Evolutionary conservation across 2,888 invertebrate species (phyloP).

Genomic region (Drosophila pseudotalamancana): DNA sequence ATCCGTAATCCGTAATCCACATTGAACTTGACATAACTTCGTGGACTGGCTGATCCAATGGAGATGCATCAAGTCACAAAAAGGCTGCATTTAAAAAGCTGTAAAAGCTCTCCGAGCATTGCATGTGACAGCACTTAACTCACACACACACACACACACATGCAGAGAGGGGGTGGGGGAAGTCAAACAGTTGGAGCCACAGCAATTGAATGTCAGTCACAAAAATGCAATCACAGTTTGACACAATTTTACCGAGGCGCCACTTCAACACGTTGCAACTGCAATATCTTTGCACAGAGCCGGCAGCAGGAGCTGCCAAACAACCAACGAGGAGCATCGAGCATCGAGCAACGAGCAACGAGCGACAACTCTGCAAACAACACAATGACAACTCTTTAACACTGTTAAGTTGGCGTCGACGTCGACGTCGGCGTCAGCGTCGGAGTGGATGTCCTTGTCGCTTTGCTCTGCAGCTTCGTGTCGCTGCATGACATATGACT

Average conservation of each 20-base stretch:
- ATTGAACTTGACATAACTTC: conserved; percentile 52
- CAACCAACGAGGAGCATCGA: no score
- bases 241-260: conserved; percentile 77
- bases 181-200: conserved; percentile 53
- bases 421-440: conserved; percentile 28
- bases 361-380: conserved; percentile 73
- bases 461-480: conserved; percentile 16
- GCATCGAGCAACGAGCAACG: conserved; percentile 51
- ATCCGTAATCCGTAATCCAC: no score
- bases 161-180: conserved; percentile 22
- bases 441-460: conserved; percentile 40
- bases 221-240: conserved; percentile 79
- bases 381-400: conserved; percentile 78
- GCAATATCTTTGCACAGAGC: conserved; percentile 68
- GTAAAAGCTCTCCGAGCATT: conserved; percentile 33
- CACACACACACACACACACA: conserved; percentile 20
- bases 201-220: conserved; percentile 77
- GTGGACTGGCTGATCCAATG: conserved; percentile 30
- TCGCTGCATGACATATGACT: conserved; percentile 1
- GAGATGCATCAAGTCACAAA: conserved; percentile 52
- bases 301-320: conserved; percentile 18
- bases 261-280: conserved; percentile 80
- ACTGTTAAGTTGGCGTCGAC: conserved; percentile 61
- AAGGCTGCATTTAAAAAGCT: conserved; percentile 53
- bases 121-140: conserved; percentile 51